These are phyloP conservation scores for Hololepta plana DNA, from an alignment of 2,888 invertebrate genomes.

Conservation along the genomic window DNA sequence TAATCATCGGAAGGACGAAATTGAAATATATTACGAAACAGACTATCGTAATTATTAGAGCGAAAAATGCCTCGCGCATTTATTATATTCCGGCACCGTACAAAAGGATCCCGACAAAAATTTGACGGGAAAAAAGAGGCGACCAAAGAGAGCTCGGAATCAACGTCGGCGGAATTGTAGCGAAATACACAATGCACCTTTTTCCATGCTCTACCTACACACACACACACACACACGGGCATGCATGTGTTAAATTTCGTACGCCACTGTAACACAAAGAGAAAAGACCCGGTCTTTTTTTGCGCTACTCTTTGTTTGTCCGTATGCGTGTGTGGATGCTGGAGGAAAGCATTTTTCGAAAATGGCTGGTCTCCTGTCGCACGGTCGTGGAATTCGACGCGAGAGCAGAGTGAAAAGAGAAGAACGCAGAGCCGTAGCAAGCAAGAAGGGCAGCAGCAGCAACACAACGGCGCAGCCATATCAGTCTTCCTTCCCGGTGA, in stretches of 20 bases:
- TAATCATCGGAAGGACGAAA: slow-evolving; percentile 14
- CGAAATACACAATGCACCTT: background rate
- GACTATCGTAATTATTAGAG: slow-evolving; percentile 25
- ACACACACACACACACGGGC: background rate
- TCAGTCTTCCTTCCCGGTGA: slow-evolving; percentile 34
- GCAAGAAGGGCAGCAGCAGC: no score
- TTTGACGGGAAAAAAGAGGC: no score
- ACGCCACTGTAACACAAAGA: slow-evolving; percentile 1
- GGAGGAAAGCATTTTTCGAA: slow-evolving; percentile 2
- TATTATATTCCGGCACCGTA: slow-evolving; percentile 21
- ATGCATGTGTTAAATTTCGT: background rate
- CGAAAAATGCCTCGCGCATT: slow-evolving; percentile 24
- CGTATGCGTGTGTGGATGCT: slow-evolving; percentile 19
- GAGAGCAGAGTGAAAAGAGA: no score
- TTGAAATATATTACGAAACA: slow-evolving; percentile 25
- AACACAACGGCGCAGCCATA: slow-evolving; percentile 29
- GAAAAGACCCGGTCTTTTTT: slow-evolving; percentile 4
- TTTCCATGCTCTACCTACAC: background rate
- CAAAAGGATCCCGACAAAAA: slow-evolving; percentile 13
- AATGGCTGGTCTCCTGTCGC: slow-evolving; percentile 15
- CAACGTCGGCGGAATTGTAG: no score
- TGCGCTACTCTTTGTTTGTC: slow-evolving; percentile 6
- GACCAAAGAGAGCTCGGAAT: no score
- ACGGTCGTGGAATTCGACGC: slow-evolving; percentile 23
- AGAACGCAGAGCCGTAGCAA: no score